Evolutionary conservation across 2,113 vertebrate species (phyloP).

Genomic region (Oncorhynchus masou): DNA sequence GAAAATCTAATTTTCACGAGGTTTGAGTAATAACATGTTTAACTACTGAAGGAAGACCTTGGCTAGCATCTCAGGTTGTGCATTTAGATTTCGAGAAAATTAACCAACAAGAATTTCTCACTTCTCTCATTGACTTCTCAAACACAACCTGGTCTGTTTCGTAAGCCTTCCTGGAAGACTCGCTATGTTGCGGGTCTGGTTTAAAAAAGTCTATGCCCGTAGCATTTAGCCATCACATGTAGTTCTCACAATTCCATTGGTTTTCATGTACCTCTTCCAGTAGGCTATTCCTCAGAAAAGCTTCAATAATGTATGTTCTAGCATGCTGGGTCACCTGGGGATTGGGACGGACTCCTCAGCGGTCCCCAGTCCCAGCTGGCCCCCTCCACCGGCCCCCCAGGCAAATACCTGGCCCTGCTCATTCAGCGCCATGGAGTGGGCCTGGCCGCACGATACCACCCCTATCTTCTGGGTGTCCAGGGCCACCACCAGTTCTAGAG

Average conservation of each 20-base stretch:
- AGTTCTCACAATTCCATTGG: background rate
- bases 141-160: no score
- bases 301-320: background rate
- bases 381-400: constrained; percentile 88
- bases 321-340: constrained; percentile 78
- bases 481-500: constrained; percentile 83
- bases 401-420: constrained; percentile 91
- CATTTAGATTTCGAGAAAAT: no score
- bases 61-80: no score
- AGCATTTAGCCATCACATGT: no score
- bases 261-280: background rate
- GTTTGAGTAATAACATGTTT: no score
- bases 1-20: no score
- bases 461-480: constrained; percentile 89
- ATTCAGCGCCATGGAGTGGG: constrained; percentile 87
- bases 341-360: constrained; percentile 80
- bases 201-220: no score
- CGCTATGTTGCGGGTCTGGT: no score
- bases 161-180: no score
- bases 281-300: background rate
- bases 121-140: no score
- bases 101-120: no score
- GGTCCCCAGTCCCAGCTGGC: constrained; percentile 87
- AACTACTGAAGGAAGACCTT: background rate
- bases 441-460: constrained; percentile 84